A percentile compares a stretch with the other conserved stretches of the same genome.
These are phyloP conservation scores for Zapus hudsonius DNA, from an alignment of 2,113 vertebrate genomes.

Conservation along the genomic window DNA sequence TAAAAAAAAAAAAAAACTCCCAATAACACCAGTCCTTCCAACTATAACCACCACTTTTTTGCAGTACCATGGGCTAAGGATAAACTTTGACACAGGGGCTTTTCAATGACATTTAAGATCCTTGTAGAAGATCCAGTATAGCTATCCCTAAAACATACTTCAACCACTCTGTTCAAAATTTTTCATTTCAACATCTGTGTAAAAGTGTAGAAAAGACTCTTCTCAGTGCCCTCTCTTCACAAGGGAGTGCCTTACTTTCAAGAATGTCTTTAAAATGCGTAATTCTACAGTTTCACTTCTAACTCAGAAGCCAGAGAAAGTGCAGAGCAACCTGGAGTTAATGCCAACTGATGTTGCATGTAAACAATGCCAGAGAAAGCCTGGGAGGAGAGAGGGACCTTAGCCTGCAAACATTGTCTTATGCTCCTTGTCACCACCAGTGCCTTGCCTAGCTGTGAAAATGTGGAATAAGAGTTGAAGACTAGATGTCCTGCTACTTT, in stretches of 20 bases:
- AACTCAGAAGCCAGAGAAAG: background rate
- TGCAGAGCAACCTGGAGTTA: background rate
- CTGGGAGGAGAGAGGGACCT: fast-evolving
- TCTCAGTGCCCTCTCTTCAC: background rate
- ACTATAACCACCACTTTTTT: fast-evolving
- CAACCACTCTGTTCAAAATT: background rate
- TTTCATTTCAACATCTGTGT: background rate
- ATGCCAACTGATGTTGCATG: background rate
- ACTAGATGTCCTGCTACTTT: background rate
- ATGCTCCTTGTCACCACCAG: background rate
- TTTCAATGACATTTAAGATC: background rate
- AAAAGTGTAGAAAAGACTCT: background rate
- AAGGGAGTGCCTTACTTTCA: background rate
- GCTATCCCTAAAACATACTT: background rate
- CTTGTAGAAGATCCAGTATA: background rate
- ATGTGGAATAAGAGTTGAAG: background rate
- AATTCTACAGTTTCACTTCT: background rate
- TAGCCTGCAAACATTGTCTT: fast-evolving
- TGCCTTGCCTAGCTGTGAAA: background rate
- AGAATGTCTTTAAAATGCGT: background rate
- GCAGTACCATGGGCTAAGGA: background rate
- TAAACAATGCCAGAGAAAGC: fast-evolving
- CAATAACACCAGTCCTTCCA: too few species aligned
- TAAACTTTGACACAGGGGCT: background rate
- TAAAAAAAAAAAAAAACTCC: background rate